Base-by-base conservation (phyloP, 2,797 vertebrate species). In the Sternarchorhynchus goeldii region DNA sequence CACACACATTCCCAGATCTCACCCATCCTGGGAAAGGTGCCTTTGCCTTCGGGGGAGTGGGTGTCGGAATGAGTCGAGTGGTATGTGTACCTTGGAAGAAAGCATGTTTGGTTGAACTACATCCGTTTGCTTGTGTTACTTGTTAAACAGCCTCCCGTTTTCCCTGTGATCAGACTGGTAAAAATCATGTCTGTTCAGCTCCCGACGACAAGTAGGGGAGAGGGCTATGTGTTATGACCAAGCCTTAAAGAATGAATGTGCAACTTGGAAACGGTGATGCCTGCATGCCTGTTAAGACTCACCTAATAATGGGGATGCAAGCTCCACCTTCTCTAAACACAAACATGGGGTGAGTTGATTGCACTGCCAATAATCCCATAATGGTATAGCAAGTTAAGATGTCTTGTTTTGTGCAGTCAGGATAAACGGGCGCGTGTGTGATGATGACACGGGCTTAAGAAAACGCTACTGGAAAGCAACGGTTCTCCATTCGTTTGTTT, bases 71-170 rank as follows among this genome's bases (percentile, higher is more conserved):
- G 10, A 69, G 41, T 18, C 59, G 21, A 17, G 41, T 25, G 34
- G 65, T 55, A 25, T 66, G 60, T 76, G 67, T 56, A 72, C 39
- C 72, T 79, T 75, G 62, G 58, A 82, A 72, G 8, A 58, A 31
- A 67, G 71, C 50, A 60, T 70, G 53, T 75, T 78, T 70, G 25
- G 50, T 70, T 55, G 21, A 16, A 10, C 39, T 25, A 36, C 59
- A 63, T n/a, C 20, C 56, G 10, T 68, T 29, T 36, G 36, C 59
- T 71, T 77, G 62, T 87, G 85, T 88, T 90, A 88, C 87, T 77
- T 74, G 65, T 84, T 78, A 59, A 63, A 66, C 70, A 84, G 41
- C 32, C 45, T 67, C 53, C 74, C n/a, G 12, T 68, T 68, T 29
- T 36, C 25, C 45, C 69, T 83, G 63, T 79, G 78, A 84, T 83